Conservation (phyloP, 2,797 vertebrate genomes). For the Eremophila alpestris region DNA sequence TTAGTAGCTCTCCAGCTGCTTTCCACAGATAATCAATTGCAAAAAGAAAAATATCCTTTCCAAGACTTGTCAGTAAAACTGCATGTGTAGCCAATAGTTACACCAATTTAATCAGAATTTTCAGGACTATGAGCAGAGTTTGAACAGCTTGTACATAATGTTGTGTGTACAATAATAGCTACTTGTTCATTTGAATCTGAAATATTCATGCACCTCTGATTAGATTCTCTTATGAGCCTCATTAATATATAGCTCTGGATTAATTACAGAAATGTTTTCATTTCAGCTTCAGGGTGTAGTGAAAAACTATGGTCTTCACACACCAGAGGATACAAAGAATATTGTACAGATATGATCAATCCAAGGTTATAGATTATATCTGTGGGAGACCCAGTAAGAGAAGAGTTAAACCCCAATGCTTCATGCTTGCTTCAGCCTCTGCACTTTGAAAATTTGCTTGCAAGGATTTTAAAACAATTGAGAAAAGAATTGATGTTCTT, state of each 20-base stretch:
- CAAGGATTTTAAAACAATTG: background rate
- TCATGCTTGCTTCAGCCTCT: background rate
- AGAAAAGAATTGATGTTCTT: background rate
- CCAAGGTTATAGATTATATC: background rate
- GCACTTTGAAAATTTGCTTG: background rate
- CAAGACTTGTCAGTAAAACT: background rate
- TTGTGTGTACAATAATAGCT: background rate
- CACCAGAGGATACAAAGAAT: background rate
- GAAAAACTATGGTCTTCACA: background rate
- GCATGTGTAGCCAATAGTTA: background rate
- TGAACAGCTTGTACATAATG: background rate
- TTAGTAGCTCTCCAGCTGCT: background rate
- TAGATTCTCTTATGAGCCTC: background rate
- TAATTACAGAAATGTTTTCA: slow-evolving; percentile 24
- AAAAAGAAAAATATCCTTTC: background rate
- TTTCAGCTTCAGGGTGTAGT: background rate
- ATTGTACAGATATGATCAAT: background rate
- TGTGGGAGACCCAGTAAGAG: background rate
- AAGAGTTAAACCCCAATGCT: background rate
- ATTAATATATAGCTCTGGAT: slow-evolving; percentile 3
- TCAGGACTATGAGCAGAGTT: background rate
- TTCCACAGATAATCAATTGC: background rate
- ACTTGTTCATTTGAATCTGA: background rate
- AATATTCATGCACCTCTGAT: background rate
- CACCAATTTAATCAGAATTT: background rate